Conservation (phyloP, 2,888 invertebrate genomes). For the Oligia fasciuncula region DNA sequence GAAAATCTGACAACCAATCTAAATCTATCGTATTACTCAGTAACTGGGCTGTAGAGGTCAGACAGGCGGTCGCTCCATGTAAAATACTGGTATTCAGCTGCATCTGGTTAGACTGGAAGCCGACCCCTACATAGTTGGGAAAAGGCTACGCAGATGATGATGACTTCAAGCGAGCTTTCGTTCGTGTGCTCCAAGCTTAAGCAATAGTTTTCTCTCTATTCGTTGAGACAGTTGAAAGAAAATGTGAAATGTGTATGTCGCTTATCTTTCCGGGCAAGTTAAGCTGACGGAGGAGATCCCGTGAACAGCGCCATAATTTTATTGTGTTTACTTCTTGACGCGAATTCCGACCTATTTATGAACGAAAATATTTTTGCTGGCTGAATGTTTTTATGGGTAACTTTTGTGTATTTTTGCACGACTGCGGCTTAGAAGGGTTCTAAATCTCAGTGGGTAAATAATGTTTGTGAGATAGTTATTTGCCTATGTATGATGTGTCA, state of each 20-base stretch:
- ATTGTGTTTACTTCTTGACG: constrained; percentile 59
- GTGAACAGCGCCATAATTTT: constrained; percentile 55
- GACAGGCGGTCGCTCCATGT: neutral
- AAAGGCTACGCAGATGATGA: neutral
- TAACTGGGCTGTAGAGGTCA: neutral
- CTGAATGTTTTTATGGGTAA: constrained; percentile 26
- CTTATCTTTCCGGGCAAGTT: constrained; percentile 62
- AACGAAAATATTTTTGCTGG: constrained; percentile 42
- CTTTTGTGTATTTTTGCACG: constrained; percentile 19
- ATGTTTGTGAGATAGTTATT: neutral
- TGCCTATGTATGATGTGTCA: neutral
- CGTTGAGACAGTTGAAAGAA: constrained; percentile 38
- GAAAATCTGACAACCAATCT: neutral
- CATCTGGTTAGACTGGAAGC: too few relatives aligned
- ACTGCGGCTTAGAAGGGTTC: neutral
- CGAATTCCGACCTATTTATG: constrained; percentile 38
- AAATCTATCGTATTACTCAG: neutral
- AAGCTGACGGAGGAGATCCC: constrained; percentile 54
- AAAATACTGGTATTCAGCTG: neutral
- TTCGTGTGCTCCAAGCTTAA: neutral
- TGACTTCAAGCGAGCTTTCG: neutral
- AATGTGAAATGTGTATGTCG: constrained; percentile 46
- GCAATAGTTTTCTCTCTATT: constrained; percentile 32
- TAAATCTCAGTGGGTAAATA: neutral
- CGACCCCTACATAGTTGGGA: neutral